Conservation (phyloP, 2,888 invertebrate species). For the Pristionchus arcanus region DNA sequence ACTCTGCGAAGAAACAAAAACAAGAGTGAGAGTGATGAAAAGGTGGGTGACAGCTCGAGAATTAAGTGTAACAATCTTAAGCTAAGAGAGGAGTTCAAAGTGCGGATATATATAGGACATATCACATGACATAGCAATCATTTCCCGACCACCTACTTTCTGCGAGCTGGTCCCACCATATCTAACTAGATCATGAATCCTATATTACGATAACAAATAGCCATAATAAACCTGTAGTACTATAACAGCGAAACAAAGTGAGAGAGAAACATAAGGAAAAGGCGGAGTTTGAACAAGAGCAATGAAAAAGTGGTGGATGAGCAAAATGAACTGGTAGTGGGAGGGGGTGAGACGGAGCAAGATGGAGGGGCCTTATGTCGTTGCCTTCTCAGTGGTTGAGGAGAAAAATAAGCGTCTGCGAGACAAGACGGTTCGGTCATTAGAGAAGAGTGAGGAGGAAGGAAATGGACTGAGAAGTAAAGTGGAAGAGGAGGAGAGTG, state of each 20-base stretch:
- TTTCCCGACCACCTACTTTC: too few species aligned
- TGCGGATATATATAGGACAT: background rate
- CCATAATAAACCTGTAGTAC: background rate
- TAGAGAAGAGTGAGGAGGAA: background rate
- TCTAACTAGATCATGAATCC: background rate
- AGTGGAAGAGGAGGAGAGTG: background rate
- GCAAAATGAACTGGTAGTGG: background rate
- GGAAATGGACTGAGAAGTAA: background rate
- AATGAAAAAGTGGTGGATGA: background rate
- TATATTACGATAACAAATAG: background rate
- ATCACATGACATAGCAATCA: background rate
- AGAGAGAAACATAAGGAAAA: background rate
- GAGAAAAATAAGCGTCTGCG: background rate
- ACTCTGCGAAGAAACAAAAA: slow-evolving; percentile 5
- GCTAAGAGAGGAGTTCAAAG: slow-evolving; percentile 9
- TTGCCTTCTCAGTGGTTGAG: background rate
- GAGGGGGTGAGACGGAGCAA: background rate
- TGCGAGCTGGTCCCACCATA: background rate
- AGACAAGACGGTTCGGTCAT: background rate
- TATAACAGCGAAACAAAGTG: background rate
- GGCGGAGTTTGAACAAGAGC: background rate
- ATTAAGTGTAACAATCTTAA: slow-evolving; percentile 14
- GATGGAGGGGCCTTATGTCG: background rate
- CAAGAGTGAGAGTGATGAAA: background rate
- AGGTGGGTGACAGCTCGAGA: background rate